These are phyloP conservation scores for Linnaemya tessellans DNA, from an alignment of 2,888 invertebrate genomes.

Conservation along the genomic window DNA sequence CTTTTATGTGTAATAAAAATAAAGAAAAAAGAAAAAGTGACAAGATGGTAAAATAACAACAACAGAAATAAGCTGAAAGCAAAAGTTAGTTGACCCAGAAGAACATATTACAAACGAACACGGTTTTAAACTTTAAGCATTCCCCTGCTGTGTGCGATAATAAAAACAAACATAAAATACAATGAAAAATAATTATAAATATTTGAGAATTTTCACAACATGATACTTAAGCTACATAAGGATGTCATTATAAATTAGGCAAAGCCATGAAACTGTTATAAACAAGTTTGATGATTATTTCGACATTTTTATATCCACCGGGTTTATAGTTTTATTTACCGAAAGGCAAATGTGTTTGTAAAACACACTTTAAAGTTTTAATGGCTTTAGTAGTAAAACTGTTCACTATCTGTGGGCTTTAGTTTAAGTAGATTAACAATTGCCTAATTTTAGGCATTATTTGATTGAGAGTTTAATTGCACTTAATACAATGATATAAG, in stretches of 20 bases:
- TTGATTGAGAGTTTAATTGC: neutral
- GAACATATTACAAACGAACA: neutral
- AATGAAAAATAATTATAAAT: neutral
- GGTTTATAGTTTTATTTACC: too few species aligned
- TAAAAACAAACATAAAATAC: neutral
- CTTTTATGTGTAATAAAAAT: neutral
- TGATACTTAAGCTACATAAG: neutral
- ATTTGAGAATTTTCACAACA: neutral
- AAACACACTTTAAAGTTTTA: neutral
- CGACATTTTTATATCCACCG: neutral
- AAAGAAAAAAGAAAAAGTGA: constrained; percentile 29
- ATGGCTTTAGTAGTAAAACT: neutral
- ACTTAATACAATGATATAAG: too few species aligned
- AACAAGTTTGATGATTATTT: neutral
- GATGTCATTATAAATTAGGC: neutral
- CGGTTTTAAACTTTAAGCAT: neutral
- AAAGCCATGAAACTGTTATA: neutral
- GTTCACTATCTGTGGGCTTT: neutral
- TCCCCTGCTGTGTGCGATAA: neutral
- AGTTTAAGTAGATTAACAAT: neutral
- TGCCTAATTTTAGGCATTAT: neutral
- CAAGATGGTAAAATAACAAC: constrained; percentile 4
- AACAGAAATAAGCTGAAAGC: neutral
- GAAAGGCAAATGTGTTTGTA: too few species aligned
- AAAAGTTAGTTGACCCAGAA: constrained; percentile 39